Percentiles rank a stretch among this genome's conserved stretches.
These are phyloP conservation scores for Linepithema humile DNA, from an alignment of 1,140 invertebrate species.

Conservation along the genomic window DNA sequence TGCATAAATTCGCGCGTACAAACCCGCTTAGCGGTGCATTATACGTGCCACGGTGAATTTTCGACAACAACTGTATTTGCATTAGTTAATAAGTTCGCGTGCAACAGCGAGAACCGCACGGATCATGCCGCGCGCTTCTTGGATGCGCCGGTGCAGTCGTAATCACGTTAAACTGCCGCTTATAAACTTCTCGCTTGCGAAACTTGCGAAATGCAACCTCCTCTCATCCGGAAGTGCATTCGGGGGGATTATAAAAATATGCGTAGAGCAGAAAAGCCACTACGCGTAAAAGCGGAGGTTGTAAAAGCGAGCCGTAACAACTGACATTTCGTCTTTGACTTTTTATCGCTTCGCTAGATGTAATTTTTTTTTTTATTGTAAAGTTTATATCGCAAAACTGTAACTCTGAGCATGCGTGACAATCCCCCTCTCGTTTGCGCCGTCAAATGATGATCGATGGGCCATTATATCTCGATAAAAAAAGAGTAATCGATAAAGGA, in stretches of 20 bases:
- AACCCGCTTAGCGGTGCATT: not conserved
- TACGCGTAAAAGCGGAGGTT: not conserved
- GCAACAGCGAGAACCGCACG: not conserved
- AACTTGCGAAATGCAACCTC: slow-evolving; percentile 5
- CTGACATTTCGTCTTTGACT: not conserved
- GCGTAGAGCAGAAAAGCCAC: no score
- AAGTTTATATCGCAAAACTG: not conserved
- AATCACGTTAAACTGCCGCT: not conserved
- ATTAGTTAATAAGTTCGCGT: slow-evolving; percentile 39
- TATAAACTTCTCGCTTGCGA: slow-evolving; percentile 15
- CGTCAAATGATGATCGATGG: not conserved
- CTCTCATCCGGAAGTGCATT: not conserved
- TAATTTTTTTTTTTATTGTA: not conserved
- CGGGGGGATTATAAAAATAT: not conserved
- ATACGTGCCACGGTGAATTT: not conserved
- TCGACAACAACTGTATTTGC: slow-evolving; percentile 6
- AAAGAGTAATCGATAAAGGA: not conserved
- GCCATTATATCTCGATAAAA: not conserved
- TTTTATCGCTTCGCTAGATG: not conserved
- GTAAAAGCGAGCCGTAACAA: not conserved
- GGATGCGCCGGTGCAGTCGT: not conserved
- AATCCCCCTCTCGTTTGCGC: not conserved
- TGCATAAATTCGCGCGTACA: not conserved
- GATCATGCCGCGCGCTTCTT: not conserved
- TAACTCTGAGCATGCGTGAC: not conserved